phyloP scores from a whole-genome alignment of 2,888 invertebrate genomes.

The Lepidonotus clava region DNA sequence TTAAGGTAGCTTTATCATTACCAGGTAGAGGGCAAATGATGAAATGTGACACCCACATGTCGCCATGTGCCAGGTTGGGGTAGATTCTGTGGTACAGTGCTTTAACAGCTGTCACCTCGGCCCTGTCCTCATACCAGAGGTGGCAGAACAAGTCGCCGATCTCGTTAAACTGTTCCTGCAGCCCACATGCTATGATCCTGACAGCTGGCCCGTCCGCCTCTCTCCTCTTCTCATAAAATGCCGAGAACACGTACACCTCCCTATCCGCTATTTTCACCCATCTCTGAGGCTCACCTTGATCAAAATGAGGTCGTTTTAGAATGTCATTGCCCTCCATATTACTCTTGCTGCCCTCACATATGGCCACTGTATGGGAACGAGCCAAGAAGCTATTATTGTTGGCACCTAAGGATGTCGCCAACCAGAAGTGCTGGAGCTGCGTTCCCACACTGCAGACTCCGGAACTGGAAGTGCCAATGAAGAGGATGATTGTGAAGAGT shows the following conservation, averaged over 20 bases:
- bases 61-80: slow-evolving; percentile 55
- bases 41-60: slow-evolving; percentile 63
- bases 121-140: slow-evolving; percentile 59
- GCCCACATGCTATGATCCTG: slow-evolving; percentile 61
- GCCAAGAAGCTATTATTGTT: too few relatives aligned
- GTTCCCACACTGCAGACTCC: too few relatives aligned
- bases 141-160: slow-evolving; percentile 61
- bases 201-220: slow-evolving; percentile 59
- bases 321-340: too few relatives aligned
- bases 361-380: too few relatives aligned
- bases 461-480: too few relatives aligned
- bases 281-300: slow-evolving; percentile 56
- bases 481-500: too few relatives aligned
- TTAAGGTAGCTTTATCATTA: background rate
- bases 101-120: slow-evolving; percentile 34
- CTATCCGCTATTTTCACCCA: slow-evolving; percentile 59
- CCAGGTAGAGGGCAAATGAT: slow-evolving; percentile 59
- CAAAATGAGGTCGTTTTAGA: too few relatives aligned
- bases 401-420: too few relatives aligned
- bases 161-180: slow-evolving; percentile 58
- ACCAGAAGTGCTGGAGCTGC: too few relatives aligned
- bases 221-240: slow-evolving; percentile 57
- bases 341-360: too few relatives aligned
- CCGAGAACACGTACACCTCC: slow-evolving; percentile 61
- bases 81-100: slow-evolving; percentile 61